Conservation (phyloP, 2,113 vertebrate species). For the Corythornis vintsioides region DNA sequence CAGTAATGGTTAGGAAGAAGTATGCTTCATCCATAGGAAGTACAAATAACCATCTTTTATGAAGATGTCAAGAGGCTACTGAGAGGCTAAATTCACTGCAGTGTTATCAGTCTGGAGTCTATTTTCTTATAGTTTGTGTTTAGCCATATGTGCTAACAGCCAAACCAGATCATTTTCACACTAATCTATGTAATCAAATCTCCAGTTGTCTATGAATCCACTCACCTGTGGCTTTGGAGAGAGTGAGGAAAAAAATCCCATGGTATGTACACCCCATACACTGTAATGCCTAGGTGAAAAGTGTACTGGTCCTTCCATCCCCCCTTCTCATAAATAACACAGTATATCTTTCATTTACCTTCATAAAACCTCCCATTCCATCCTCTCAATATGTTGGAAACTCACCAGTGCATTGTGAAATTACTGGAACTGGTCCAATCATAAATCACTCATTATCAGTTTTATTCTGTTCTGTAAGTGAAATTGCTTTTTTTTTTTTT, state of each 20-base stretch:
- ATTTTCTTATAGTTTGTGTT: neutral
- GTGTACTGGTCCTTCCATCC: neutral
- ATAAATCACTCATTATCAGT: neutral
- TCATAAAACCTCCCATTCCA: neutral
- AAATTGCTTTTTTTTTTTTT: neutral
- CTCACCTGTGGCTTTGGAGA: neutral
- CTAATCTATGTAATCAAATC: neutral
- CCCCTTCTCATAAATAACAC: neutral
- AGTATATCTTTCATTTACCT: neutral
- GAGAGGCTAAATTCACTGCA: neutral
- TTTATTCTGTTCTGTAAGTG: neutral
- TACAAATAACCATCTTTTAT: neutral
- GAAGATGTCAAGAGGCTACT: neutral
- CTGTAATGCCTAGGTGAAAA: neutral
- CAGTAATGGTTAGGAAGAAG: neutral
- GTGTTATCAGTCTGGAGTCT: neutral
- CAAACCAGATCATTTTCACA: neutral
- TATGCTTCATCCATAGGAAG: neutral
- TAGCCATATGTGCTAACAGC: neutral
- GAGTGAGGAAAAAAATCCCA: neutral
- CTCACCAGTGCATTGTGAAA: neutral
- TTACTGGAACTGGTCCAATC: neutral
- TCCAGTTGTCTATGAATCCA: neutral
- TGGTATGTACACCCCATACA: neutral
- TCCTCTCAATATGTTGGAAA: neutral